Evolutionary conservation across 30 jellyfish, hydroid and myxozoan genomes (phyloP).

Genomic region (Chironex yamaguchii): DNA sequence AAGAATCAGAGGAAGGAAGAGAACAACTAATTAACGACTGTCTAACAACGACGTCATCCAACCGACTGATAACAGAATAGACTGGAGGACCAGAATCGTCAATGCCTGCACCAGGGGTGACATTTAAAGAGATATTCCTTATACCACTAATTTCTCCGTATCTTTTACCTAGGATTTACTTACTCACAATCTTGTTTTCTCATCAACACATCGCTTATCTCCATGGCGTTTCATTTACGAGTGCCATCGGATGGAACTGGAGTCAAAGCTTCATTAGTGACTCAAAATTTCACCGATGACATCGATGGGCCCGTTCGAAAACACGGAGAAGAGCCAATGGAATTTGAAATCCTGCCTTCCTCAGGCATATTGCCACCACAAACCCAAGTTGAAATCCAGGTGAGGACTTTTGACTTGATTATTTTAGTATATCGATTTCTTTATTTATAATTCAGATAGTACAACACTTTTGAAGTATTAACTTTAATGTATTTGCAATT

Average conservation of each 20-base stretch:
- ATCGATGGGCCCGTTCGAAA: slow-evolving; percentile 30
- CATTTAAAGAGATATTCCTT: background rate
- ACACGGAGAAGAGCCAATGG: slow-evolving; percentile 69
- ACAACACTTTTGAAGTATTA: background rate
- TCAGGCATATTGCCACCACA: slow-evolving; percentile 82
- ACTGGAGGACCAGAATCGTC: too few relatives aligned
- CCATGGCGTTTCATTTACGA: slow-evolving; percentile 86
- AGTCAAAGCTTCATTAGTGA: slow-evolving; percentile 72
- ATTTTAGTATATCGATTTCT: too few relatives aligned
- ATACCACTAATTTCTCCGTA: background rate
- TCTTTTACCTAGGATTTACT: slow-evolving; percentile 73
- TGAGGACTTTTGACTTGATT: too few relatives aligned
- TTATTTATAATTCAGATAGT: background rate
- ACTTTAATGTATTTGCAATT: background rate
- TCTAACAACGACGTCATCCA: too few relatives aligned
- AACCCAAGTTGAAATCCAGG: slow-evolving; percentile 86
- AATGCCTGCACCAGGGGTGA: too few relatives aligned
- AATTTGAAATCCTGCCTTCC: slow-evolving; percentile 81
- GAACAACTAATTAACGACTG: too few relatives aligned
- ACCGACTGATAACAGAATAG: too few relatives aligned
- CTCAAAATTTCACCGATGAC: slow-evolving; percentile 69
- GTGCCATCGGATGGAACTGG: slow-evolving; percentile 97
- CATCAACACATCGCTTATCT: slow-evolving; percentile 87
- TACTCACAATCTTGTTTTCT: slow-evolving; percentile 74
- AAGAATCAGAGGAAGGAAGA: too few relatives aligned